Percentiles rank a stretch among this genome's conserved stretches.
These are phyloP conservation scores for Nomada ferruginata DNA, from an alignment of 2,888 invertebrate genomes.

Conservation along the genomic window DNA sequence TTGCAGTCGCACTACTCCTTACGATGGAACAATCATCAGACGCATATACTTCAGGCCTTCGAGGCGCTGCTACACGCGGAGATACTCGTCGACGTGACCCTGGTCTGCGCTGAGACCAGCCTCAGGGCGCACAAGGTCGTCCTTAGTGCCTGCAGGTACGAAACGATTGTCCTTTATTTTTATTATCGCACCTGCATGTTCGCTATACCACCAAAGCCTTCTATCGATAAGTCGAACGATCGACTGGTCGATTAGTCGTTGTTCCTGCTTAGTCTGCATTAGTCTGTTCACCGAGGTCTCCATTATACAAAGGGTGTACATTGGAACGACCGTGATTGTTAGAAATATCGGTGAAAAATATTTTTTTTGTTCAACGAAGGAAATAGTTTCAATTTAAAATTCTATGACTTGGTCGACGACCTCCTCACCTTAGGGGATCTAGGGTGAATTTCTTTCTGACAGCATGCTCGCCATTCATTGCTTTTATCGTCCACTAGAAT, in stretches of 20 bases:
- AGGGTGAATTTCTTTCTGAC: no score
- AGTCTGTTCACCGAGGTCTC: not conserved
- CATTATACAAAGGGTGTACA: not conserved
- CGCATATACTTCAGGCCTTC: slow-evolving; percentile 94
- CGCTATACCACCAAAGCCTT: not conserved
- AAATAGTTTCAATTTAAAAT: no score
- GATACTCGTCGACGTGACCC: slow-evolving; percentile 94
- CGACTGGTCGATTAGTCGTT: not conserved
- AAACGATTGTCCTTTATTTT: not conserved
- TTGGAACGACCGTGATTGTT: no score
- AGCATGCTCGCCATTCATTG: no score
- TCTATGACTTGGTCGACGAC: no score
- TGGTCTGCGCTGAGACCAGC: slow-evolving; percentile 94
- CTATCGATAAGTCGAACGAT: not conserved
- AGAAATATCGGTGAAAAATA: no score
- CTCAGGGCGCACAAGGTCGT: slow-evolving; percentile 96
- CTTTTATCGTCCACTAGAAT: no score
- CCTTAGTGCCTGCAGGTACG: slow-evolving; percentile 90
- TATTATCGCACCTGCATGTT: not conserved
- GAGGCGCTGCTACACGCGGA: slow-evolving; percentile 95
- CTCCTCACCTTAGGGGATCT: no score
- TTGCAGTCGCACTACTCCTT: slow-evolving; percentile 94
- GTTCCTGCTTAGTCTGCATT: not conserved
- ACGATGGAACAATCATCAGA: slow-evolving; percentile 97
- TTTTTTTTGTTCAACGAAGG: no score